Percentiles rank a stretch among this genome's conserved stretches.
These are phyloP conservation scores for Nannoperca obscura DNA, from an alignment of 2,797 vertebrate species.

Conservation along the genomic window DNA sequence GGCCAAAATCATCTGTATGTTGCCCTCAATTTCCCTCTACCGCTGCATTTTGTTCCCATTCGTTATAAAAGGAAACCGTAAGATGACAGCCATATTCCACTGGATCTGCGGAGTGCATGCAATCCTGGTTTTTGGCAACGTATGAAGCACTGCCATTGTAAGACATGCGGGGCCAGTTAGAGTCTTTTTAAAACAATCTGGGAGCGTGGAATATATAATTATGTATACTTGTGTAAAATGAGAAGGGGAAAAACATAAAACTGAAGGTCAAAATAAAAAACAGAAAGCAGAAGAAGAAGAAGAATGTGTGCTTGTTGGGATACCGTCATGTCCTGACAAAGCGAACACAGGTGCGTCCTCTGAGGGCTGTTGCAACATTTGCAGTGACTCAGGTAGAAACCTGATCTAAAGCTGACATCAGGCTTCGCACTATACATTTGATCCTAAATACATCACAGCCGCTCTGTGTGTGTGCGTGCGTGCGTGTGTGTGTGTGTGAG, in stretches of 20 bases:
- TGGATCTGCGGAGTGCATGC: conserved; percentile 48
- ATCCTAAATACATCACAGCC: conserved; percentile 37
- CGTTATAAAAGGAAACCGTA: conserved; percentile 67
- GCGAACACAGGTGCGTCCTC: conserved; percentile 61
- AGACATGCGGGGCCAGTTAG: conserved; percentile 58
- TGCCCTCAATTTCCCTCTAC: conserved; percentile 75
- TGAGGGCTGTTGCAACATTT: conserved; percentile 52
- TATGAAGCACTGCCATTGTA: conserved; percentile 62
- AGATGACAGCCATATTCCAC: conserved; percentile 60
- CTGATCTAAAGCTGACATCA: conserved; percentile 66
- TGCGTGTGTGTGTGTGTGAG: too few species aligned
- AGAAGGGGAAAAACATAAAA: conserved; percentile 29
- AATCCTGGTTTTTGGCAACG: conserved; percentile 67
- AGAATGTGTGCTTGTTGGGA: conserved; percentile 18
- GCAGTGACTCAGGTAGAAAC: conserved; percentile 68
- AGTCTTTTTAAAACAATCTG: conserved; percentile 67
- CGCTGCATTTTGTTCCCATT: conserved; percentile 63
- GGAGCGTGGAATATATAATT: conserved; percentile 65
- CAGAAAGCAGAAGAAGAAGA: conserved; percentile 19
- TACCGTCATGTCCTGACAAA: conserved; percentile 50
- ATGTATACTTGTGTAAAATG: conserved; percentile 51
- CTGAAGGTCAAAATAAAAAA: conserved; percentile 17
- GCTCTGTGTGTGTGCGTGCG: not conserved
- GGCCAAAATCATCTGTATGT: conserved; percentile 74
- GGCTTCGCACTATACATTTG: conserved; percentile 43